A percentile compares a stretch with the other conserved stretches of the same genome.
phyloP scores from a whole-genome alignment of 2,888 invertebrate genomes.

The Ochlodes sylvanus region DNA sequence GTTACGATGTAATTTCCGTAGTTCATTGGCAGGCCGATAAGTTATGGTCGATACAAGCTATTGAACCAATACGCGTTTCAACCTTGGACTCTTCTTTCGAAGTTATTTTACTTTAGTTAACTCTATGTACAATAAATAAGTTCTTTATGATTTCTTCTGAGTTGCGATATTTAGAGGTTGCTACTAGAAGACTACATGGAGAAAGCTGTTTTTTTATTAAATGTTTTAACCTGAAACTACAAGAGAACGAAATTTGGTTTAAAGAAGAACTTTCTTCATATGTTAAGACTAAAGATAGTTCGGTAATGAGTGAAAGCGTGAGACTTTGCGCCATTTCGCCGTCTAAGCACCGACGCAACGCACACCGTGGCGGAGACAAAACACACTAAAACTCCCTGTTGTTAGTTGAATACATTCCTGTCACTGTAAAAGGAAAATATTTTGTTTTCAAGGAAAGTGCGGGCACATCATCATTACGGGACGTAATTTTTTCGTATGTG shows the following conservation, averaged over 20 bases:
- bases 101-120: too few relatives aligned
- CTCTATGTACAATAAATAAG: too few relatives aligned
- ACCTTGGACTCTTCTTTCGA: too few relatives aligned
- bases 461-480: constrained; percentile 83
- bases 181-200: constrained; percentile 18
- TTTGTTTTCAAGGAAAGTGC: constrained; percentile 78
- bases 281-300: constrained; percentile 36
- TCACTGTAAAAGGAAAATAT: constrained; percentile 79
- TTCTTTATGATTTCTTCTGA: too few relatives aligned
- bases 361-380: constrained; percentile 34
- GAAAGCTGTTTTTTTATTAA: constrained; percentile 46
- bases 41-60: too few relatives aligned
- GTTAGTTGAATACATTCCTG: constrained; percentile 72
- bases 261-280: neutral
- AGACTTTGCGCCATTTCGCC: constrained; percentile 20
- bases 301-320: constrained; percentile 43
- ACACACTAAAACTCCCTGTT: constrained; percentile 64
- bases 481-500: constrained; percentile 84
- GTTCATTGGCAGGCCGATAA: too few relatives aligned
- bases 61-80: too few relatives aligned
- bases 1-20: too few relatives aligned
- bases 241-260: constrained; percentile 26
- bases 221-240: constrained; percentile 42
- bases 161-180: too few relatives aligned
- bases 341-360: constrained; percentile 20